Evolutionary conservation across 2,888 invertebrate species (phyloP).

Genomic region (Philereme transversata): DNA sequence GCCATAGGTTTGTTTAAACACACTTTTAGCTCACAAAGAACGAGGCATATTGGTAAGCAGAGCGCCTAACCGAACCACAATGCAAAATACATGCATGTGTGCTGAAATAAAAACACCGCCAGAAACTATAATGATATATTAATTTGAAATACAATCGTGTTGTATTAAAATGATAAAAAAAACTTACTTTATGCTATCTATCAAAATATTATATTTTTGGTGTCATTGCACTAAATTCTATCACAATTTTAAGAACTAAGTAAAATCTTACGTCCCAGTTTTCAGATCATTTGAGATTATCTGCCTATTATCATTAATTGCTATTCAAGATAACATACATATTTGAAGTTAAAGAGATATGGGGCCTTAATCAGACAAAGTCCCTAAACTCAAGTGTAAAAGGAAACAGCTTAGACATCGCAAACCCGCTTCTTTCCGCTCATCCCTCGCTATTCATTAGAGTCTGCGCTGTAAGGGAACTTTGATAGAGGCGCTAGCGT

Average conservation of each 20-base stretch:
- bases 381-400: slow-evolving; percentile 11
- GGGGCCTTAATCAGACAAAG: slow-evolving; percentile 6
- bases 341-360: background rate
- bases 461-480: too few relatives aligned
- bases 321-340: background rate
- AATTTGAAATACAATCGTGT: too few relatives aligned
- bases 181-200: too few relatives aligned
- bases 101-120: slow-evolving; percentile 10
- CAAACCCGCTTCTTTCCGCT: slow-evolving; percentile 16
- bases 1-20: background rate
- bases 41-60: background rate
- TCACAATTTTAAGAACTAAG: too few relatives aligned
- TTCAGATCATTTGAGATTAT: too few relatives aligned
- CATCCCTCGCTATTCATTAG: slow-evolving; percentile 13
- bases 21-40: background rate
- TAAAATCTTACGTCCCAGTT: too few relatives aligned
- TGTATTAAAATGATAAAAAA: too few relatives aligned
- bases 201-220: too few relatives aligned
- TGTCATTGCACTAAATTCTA: too few relatives aligned
- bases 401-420: slow-evolving; percentile 33
- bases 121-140: background rate
- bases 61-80: slow-evolving; percentile 24
- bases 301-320: too few relatives aligned
- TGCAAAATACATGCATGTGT: slow-evolving; percentile 15
- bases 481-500: too few relatives aligned